Conservation (phyloP, 1,140 invertebrate genomes). For the Galleria mellonella region DNA sequence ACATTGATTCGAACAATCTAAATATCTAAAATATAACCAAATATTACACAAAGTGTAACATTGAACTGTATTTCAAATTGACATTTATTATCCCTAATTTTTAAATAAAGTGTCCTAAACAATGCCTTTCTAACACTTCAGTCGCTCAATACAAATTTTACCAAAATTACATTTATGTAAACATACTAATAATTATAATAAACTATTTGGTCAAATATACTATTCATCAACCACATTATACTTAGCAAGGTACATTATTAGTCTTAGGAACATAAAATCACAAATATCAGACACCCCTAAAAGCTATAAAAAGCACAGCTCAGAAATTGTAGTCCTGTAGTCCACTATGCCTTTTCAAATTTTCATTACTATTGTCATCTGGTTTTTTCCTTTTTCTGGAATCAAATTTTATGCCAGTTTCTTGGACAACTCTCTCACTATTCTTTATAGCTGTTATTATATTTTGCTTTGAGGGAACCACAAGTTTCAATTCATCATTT, state of each 20-base stretch:
- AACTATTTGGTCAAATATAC: conserved; percentile 1
- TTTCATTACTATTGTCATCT: conserved; percentile 36
- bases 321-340: conserved; percentile 14
- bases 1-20: too few species aligned
- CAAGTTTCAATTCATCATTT: conserved; percentile 36
- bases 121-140: too few species aligned
- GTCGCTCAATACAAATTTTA: too few species aligned
- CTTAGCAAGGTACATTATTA: not conserved
- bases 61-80: too few species aligned
- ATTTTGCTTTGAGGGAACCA: conserved; percentile 63
- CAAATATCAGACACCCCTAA: conserved; percentile 14
- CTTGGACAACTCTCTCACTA: conserved; percentile 59
- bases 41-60: too few species aligned
- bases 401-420: conserved; percentile 59
- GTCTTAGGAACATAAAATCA: conserved; percentile 16
- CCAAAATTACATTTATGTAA: too few species aligned
- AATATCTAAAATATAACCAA: too few species aligned
- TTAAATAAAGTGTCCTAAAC: too few species aligned
- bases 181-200: not conserved
- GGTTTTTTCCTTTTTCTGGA: conserved; percentile 57
- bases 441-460: conserved; percentile 65
- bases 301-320: conserved; percentile 12
- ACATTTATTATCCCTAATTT: too few species aligned
- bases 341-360: conserved; percentile 48
- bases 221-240: not conserved